Conservation (phyloP, 2,888 invertebrate species). For the Marronus borbonicus region DNA sequence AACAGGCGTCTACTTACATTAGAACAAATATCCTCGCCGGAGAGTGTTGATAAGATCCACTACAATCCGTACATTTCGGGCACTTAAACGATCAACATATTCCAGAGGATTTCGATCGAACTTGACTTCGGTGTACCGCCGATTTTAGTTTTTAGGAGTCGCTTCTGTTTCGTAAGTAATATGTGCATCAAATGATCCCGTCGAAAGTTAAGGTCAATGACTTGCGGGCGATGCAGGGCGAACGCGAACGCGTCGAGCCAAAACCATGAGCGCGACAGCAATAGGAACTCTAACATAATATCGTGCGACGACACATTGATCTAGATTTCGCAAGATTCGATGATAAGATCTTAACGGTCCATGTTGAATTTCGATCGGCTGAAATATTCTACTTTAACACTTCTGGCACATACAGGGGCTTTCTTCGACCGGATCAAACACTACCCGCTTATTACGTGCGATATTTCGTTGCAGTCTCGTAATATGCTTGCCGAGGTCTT, state of each 20-base stretch:
- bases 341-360: not conserved
- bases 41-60: not conserved
- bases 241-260: conserved; percentile 17
- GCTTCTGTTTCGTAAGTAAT: conserved; percentile 1
- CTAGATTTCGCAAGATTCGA: not conserved
- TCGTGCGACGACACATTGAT: not conserved
- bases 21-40: conserved; percentile 1
- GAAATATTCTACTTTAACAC: too few species aligned
- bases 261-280: not conserved
- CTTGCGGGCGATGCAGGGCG: conserved; percentile 19
- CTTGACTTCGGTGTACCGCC: not conserved
- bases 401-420: too few species aligned
- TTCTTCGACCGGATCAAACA: too few species aligned
- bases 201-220: conserved; percentile 45
- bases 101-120: not conserved
- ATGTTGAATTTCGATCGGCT: too few species aligned
- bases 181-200: conserved; percentile 10
- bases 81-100: not conserved
- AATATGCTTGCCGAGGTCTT: not conserved
- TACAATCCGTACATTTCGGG: conserved; percentile 4
- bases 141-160: conserved; percentile 1
- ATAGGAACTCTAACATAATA: conserved; percentile 4
- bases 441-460: too few species aligned
- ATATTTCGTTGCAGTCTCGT: not conserved
- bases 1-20: conserved; percentile 1